Evolutionary conservation across 1,140 invertebrate species (phyloP).

Genomic region (Medauroidea extradentata): DNA sequence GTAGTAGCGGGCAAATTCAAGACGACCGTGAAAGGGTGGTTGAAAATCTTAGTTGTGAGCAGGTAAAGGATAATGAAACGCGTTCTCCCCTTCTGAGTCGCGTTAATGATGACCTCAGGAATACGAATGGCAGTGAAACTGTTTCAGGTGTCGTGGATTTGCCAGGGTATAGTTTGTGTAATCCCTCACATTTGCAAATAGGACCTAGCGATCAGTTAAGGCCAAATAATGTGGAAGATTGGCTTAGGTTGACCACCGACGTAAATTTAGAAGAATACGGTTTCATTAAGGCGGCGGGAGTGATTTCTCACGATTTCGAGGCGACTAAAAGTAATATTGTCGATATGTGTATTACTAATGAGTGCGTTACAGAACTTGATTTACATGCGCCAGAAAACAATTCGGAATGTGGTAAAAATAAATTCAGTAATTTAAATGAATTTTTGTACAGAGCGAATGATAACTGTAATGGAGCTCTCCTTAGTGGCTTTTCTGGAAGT

Average conservation of each 20-base stretch:
- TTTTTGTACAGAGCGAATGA: neutral
- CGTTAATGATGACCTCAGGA: conserved; percentile 1
- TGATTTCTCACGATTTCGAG: neutral
- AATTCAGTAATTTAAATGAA: neutral
- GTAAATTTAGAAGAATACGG: conserved; percentile 37
- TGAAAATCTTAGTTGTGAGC: neutral
- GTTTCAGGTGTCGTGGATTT: conserved; percentile 4
- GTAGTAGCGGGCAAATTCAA: conserved; percentile 30
- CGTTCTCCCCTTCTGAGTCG: neutral
- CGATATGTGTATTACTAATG: conserved; percentile 7
- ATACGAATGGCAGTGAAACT: conserved; percentile 6
- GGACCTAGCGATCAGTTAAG: conserved; percentile 34
- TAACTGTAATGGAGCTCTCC: neutral
- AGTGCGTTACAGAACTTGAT: conserved; percentile 7
- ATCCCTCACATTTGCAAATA: conserved; percentile 6
- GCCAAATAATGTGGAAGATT: conserved; percentile 28
- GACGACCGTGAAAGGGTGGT: neutral
- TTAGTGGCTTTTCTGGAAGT: neutral
- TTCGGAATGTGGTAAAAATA: neutral
- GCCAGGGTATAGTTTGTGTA: neutral
- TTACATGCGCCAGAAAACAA: conserved; percentile 7
- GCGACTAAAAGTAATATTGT: conserved; percentile 11
- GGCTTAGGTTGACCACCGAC: conserved; percentile 37
- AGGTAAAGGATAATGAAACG: conserved; percentile 1
- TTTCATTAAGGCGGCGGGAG: conserved; percentile 24